Evolutionary conservation across 1,140 invertebrate genomes (phyloP).

Genomic region (Ceratina japonica): DNA sequence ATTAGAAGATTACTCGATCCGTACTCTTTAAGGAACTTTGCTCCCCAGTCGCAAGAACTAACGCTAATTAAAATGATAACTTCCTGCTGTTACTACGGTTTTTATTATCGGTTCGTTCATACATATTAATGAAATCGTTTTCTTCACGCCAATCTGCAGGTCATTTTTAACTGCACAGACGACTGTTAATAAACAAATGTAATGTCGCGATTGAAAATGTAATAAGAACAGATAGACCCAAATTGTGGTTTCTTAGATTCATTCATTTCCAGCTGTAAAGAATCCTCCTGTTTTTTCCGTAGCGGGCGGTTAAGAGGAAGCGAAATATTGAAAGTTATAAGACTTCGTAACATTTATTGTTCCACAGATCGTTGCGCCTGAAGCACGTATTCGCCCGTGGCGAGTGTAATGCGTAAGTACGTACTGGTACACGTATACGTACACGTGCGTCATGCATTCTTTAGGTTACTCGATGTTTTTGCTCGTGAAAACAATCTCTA

Average conservation of each 20-base stretch:
- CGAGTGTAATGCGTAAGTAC: background rate
- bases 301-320: background rate
- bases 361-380: constrained; percentile 40
- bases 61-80: no score
- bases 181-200: no score
- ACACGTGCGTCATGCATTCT: constrained; percentile 34
- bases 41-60: no score
- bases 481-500: constrained; percentile 19
- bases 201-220: no score
- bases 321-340: constrained; percentile 37
- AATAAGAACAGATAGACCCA: no score
- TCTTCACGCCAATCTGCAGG: no score
- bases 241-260: background rate
- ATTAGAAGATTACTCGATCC: no score
- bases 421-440: background rate
- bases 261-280: background rate
- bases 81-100: no score
- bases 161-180: no score
- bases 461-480: constrained; percentile 8
- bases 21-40: no score
- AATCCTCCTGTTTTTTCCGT: constrained; percentile 1
- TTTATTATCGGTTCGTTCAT: no score
- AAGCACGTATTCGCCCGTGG: constrained; percentile 41
- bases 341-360: constrained; percentile 28
- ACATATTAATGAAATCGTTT: no score